Conservation (phyloP, 35 echinoderm and acorn worm species). For the Amphiura filiformis region DNA sequence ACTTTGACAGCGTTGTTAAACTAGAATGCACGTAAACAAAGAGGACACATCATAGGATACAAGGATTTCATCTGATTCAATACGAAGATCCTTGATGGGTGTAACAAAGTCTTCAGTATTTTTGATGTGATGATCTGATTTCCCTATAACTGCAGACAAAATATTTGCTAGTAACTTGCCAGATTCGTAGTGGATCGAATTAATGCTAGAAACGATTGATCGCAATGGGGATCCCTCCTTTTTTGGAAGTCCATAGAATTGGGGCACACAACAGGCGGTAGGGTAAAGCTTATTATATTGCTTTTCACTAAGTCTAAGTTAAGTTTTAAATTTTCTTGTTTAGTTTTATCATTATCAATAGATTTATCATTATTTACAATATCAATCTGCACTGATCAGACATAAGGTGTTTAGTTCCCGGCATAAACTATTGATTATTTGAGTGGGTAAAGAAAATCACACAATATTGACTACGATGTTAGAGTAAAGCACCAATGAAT, state of each 20-base stretch:
- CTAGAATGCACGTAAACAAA: background rate
- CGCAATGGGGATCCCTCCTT: background rate
- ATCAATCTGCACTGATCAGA: too few relatives aligned
- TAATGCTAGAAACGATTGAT: background rate
- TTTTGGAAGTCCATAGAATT: background rate
- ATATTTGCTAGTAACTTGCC: background rate
- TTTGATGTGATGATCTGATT: background rate
- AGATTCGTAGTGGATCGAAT: background rate
- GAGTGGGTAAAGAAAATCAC: too few relatives aligned
- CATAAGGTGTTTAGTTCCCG: too few relatives aligned
- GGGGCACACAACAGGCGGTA: background rate
- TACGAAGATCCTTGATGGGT: background rate
- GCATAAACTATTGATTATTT: too few relatives aligned
- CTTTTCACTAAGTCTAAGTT: background rate
- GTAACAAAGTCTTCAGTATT: constrained; percentile 1
- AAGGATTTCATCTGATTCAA: background rate
- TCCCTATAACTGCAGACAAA: background rate
- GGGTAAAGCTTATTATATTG: background rate
- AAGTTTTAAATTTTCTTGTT: too few relatives aligned
- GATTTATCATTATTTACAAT: too few relatives aligned
- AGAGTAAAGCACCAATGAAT: too few relatives aligned
- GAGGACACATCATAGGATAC: background rate
- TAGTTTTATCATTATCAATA: too few relatives aligned
- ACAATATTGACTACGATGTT: too few relatives aligned
- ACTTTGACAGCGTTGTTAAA: background rate